These are phyloP conservation scores for Pseudorasbora parva DNA, from an alignment of 2,113 vertebrate species.

Conservation along the genomic window DNA sequence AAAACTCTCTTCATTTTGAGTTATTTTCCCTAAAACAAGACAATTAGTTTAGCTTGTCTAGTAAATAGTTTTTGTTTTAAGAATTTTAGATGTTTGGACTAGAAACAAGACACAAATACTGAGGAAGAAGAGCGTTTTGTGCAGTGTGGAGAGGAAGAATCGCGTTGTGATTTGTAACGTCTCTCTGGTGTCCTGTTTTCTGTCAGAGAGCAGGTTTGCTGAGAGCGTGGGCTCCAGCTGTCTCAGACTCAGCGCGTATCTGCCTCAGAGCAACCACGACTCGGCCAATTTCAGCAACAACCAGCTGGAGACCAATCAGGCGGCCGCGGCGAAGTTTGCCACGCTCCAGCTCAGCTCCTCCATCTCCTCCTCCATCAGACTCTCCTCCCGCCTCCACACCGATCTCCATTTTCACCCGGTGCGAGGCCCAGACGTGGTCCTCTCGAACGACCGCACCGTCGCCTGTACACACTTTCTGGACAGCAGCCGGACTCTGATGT, in stretches of 20 bases:
- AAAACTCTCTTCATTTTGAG: too few relatives aligned
- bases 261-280: conserved; percentile 94
- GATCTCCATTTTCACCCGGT: conserved; percentile 93
- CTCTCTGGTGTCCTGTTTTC: neutral
- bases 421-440: conserved; percentile 87
- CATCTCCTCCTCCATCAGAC: conserved; percentile 57
- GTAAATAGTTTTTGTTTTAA: too few relatives aligned
- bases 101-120: too few relatives aligned
- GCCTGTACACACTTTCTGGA: conserved; percentile 92
- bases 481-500: conserved; percentile 91
- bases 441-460: conserved; percentile 89
- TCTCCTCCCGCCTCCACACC: conserved; percentile 84
- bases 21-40: too few relatives aligned
- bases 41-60: too few relatives aligned
- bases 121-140: too few relatives aligned
- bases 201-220: conserved; percentile 91
- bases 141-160: too few relatives aligned
- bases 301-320: conserved; percentile 95
- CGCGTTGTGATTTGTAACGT: too few relatives aligned
- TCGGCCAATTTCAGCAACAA: conserved; percentile 98
- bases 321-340: conserved; percentile 90
- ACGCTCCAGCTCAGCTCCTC: conserved; percentile 82
- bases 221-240: conserved; percentile 90
- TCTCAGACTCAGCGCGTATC: conserved; percentile 91
- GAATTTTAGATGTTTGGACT: too few relatives aligned